Evolutionary conservation across 2,797 vertebrate genomes (phyloP), one percentile per base, ranked within the genome.

Genomic region (Halcyon leucocephala): DNA sequence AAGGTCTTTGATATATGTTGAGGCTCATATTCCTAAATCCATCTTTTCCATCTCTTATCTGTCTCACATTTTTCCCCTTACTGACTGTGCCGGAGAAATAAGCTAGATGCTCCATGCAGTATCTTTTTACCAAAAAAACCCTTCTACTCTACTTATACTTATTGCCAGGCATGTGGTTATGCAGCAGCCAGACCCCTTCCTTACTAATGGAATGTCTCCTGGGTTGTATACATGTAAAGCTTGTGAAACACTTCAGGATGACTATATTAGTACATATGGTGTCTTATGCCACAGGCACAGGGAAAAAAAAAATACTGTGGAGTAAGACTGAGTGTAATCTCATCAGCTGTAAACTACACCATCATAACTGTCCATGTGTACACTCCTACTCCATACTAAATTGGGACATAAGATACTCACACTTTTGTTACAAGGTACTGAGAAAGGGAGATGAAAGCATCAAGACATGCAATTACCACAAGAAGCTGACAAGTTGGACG

Each of bases 321-420:
- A 95, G 82, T 86, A 87, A 77, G 12, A 89, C 6, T 10, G 58
- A 92, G 82, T 41, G 35, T 48, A 93, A 67, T 78, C 61, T 88
- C 64, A 78, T 69, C 52, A 90, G 48, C 82, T 88, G 72, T 81
- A 94, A 91, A 85, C 67, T 93, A 94, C 83, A 90, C 91, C 31
- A 91, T 74, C 72, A 37, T 61, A 88, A 86, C 52, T 81, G 87
- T 48, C 67, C 76, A 65, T 57, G 87, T 86, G 79, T 54, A n/a
- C 29, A 86, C 93, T 95, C 85, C 88, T 86, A 94, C 90, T 88
- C 80, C 42, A 29, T 82, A 35, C 90, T 95, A 95, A 94, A 93
- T 52, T 0, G 1, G 41, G 80, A 93, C 29, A 70, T 26, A 92
- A 91, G 74, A 65, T 86, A 90, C 70, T 93, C 76, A 21, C 41